Evolutionary conservation across 1,140 invertebrate species (phyloP).

Genomic region (Bombyx mandarina): DNA sequence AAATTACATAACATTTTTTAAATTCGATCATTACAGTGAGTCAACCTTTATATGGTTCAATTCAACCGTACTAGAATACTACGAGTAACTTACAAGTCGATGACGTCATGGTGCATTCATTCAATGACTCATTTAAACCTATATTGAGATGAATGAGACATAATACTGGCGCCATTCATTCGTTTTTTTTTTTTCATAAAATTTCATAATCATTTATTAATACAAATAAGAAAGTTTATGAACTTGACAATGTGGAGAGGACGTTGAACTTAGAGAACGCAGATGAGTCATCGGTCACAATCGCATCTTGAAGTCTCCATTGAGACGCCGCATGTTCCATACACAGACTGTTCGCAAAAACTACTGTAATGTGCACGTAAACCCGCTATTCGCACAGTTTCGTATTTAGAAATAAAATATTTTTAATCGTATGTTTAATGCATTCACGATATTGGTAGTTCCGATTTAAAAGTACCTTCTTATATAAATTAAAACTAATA

Average conservation of each 20-base stretch:
- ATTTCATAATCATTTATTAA: too few relatives aligned
- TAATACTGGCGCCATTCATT: too few relatives aligned
- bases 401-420: constrained; percentile 10
- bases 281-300: constrained; percentile 51
- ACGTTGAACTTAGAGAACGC: constrained; percentile 43
- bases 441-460: too few relatives aligned
- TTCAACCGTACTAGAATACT: constrained; percentile 10
- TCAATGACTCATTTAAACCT: constrained; percentile 31
- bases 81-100: constrained; percentile 19
- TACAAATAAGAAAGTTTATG: too few relatives aligned
- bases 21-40: too few relatives aligned
- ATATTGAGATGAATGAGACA: constrained; percentile 32
- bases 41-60: constrained; percentile 23
- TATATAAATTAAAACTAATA: too few relatives aligned
- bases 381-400: constrained; percentile 23
- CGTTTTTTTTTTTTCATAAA: too few relatives aligned
- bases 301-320: constrained; percentile 33
- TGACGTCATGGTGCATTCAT: constrained; percentile 41
- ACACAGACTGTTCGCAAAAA: constrained; percentile 6
- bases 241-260: constrained; percentile 27
- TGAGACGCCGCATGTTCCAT: constrained; percentile 12
- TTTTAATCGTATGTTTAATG: background rate
- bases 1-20: constrained; percentile 15
- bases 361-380: constrained; percentile 20
- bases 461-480: too few relatives aligned